Percentiles rank a stretch among this genome's conserved stretches.
These are phyloP conservation scores for Dusona sp. DNA, from an alignment of 2,888 invertebrate genomes.

Conservation along the genomic window DNA sequence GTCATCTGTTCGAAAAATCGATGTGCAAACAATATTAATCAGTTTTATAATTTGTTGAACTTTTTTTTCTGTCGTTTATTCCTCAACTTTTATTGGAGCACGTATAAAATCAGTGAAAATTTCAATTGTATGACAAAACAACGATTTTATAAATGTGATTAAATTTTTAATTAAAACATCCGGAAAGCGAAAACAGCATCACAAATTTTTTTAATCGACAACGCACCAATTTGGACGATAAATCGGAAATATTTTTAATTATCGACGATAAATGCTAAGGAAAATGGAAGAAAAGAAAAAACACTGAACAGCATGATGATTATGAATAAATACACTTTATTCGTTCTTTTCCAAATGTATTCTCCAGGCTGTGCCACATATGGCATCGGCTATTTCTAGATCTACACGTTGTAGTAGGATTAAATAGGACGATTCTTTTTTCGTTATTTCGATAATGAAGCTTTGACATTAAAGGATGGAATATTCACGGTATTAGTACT, in stretches of 20 bases:
- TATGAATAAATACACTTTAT: conserved; percentile 67
- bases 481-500: conserved; percentile 59
- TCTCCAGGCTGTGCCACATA: conserved; percentile 63
- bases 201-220: too few species aligned
- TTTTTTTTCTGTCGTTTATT: too few species aligned
- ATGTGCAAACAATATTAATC: too few species aligned
- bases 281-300: background rate
- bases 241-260: background rate
- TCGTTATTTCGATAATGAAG: conserved; percentile 63
- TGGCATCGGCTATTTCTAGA: conserved; percentile 66
- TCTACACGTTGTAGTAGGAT: conserved; percentile 67
- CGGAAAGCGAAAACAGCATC: too few species aligned
- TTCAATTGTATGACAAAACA: too few species aligned
- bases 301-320: conserved; percentile 23
- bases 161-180: too few species aligned
- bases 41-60: too few species aligned
- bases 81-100: too few species aligned
- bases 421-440: conserved; percentile 65
- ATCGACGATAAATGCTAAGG: background rate
- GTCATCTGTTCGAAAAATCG: too few species aligned
- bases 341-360: conserved; percentile 67
- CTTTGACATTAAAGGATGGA: conserved; percentile 82
- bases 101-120: too few species aligned
- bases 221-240: too few species aligned
- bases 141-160: too few species aligned